Evolutionary conservation across 37 sponge, comb jelly and placozoan genomes (phyloP), one percentile per base, ranked within the genome.

Genomic region (Aphrocallistes beatrix): DNA sequence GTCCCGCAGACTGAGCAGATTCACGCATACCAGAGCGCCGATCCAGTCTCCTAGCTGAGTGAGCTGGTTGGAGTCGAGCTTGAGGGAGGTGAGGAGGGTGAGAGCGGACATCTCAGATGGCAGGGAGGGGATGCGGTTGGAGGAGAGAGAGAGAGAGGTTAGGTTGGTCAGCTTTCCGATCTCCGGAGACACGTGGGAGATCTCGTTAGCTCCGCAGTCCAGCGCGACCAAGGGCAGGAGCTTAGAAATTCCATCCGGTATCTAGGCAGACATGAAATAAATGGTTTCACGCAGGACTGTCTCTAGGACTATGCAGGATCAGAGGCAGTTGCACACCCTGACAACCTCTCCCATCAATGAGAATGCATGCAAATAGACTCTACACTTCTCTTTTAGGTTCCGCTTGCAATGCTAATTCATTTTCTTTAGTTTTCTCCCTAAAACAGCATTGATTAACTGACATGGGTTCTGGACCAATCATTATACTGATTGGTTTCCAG

Each of bases 11-110:
- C 17, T 19, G 75, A 60, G 75, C 6, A 30, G n/a, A 1, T 21
- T 3, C 17, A 60, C 28, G 8, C 34, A 32, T 32, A 28, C 25
- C 32, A 60, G 75, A 60, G 75, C 75, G 34, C 75, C 75, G 25
- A 60, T 60, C 75, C 75, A 60, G 75, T 60, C 75, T 60, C 75
- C 75, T 19, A 60, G 25, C 75, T 60, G 28, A 3, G 75, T 60
- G 28, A 60, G 34, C 34, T 60, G 75, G 34, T 60, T 60, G 75
- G 75, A 60, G 75, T 60, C 75, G 6, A 60, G 75, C 75, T 60
- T 60, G 21, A 60, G 75, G n/a, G 34, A 60, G 8, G 75, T 60
- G 75, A 60, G 75, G 3, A 60, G 8, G 3, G 75, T 60, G 17
- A 60, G 75, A 25, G 28, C 75, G 25, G 75, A 3, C 34, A 60